Evolutionary conservation across 2,113 vertebrate genomes (phyloP), one percentile per base, ranked within the genome.

Genomic region (Pluvialis apricaria): DNA sequence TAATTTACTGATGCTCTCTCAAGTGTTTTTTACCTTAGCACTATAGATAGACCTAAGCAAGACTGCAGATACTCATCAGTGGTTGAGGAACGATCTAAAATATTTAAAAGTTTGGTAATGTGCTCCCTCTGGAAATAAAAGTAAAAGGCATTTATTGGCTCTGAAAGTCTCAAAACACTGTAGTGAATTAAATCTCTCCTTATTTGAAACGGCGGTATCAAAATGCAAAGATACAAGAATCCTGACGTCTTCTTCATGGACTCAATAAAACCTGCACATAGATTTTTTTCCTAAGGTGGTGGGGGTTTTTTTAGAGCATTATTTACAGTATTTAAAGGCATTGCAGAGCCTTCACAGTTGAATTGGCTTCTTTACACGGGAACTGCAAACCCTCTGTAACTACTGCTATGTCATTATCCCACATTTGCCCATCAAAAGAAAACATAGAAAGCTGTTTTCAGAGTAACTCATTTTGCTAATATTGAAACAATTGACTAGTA

Each of bases 401-500:
- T 76, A 55, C 36, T 89, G 29, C n/a, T 86, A 28, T 54, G 68
- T 10, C 60, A n/a, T 78, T 84, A 76, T 40, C 36, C 51, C 40
- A 62, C 15, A 47, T 88, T 91, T 91, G 15, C 40, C 55, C 69
- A 87, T 90, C 51, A 64, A 91, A 91, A 85, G 64, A 65, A 84
- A 88, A 77, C 21, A 84, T 4, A 82, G 45, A 92, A 92, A 57
- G 51, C 45, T 51, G 45, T 65, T 83, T 87, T 82, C 80, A 76
- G 64, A 45, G 8, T 86, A 88, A 72, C 29, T 60, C 14, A 61
- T 85, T 94, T 89, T 90, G 64, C 40, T 92, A 90, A 87, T 86
- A 78, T 55, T 93, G 88, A 88, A 95, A 96, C 78, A 90, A 88
- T 78, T 94, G 75, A 68, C 76, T 57, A 61, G 86, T 86, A 84